phyloP scores from a whole-genome alignment of 2,888 invertebrate genomes.

The Caenorhabditis uteleia region DNA sequence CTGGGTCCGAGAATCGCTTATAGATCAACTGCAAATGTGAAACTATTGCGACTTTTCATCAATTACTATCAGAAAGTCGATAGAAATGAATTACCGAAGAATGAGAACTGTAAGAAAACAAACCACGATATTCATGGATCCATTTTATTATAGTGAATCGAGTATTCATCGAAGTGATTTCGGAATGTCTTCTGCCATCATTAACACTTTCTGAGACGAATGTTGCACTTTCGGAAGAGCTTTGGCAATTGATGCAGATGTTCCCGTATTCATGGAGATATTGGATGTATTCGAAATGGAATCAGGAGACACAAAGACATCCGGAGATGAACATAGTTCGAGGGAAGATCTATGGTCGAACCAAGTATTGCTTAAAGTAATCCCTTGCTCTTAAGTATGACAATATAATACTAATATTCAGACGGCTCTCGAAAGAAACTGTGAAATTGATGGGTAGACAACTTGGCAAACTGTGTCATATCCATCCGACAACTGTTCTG shows the following conservation, averaged over 20 bases:
- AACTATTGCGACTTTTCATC: constrained; percentile 76
- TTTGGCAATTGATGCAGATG: constrained; percentile 81
- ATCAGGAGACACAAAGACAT: constrained; percentile 83
- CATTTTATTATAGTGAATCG: constrained; percentile 39
- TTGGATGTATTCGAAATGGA: constrained; percentile 78
- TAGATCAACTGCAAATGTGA: constrained; percentile 81
- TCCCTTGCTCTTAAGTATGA: constrained; percentile 91
- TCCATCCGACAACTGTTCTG: constrained; percentile 91
- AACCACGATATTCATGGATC: too few species aligned
- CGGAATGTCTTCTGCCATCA: constrained; percentile 88
- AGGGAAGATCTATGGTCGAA: constrained; percentile 86
- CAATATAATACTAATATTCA: constrained; percentile 54
- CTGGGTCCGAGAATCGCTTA: constrained; percentile 53
- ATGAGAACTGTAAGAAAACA: constrained; percentile 42
- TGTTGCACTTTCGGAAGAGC: constrained; percentile 91
- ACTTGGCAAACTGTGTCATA: constrained; percentile 94
- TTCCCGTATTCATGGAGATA: constrained; percentile 72
- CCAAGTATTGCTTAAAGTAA: too few species aligned
- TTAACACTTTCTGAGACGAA: constrained; percentile 90
- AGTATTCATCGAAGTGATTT: constrained; percentile 71
- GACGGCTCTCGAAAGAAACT: constrained; percentile 88
- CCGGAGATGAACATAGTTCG: constrained; percentile 84
- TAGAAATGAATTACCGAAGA: constrained; percentile 30
- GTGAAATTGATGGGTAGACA: constrained; percentile 93
- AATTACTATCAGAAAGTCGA: constrained; percentile 70